phyloP scores from a whole-genome alignment of 1,140 invertebrate species.

The Drosophila equinoxialis region DNA sequence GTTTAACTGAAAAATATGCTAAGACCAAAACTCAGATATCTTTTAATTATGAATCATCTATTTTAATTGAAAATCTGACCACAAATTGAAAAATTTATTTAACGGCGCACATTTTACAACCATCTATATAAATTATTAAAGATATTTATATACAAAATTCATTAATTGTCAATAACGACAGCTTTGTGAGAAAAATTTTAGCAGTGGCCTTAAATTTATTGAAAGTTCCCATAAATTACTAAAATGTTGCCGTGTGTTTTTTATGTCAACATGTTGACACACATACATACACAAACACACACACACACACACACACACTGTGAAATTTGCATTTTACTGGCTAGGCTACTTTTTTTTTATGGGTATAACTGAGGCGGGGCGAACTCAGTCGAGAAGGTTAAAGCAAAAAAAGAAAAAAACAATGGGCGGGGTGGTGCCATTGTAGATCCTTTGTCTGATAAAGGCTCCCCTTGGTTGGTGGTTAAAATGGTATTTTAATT shows the following conservation, averaged over 20 bases:
- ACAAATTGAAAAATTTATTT: too few relatives aligned
- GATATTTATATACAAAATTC: neutral
- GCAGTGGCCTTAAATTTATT: constrained; percentile 24
- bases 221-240: constrained; percentile 62
- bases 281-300: neutral
- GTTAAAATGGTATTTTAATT: constrained; percentile 13
- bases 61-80: too few relatives aligned
- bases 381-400: neutral
- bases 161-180: constrained; percentile 37
- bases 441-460: constrained; percentile 25
- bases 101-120: too few relatives aligned
- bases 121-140: neutral
- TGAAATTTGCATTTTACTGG: constrained; percentile 59
- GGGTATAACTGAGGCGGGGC: neutral
- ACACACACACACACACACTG: neutral
- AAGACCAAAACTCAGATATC: too few relatives aligned
- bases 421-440: neutral
- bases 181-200: neutral
- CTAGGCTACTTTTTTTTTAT: constrained; percentile 2
- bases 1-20: too few relatives aligned
- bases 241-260: constrained; percentile 36
- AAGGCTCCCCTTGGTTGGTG: constrained; percentile 6
- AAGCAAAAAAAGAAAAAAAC: neutral
- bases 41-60: too few relatives aligned
- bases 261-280: constrained; percentile 64